Conservation (phyloP, 2,888 invertebrate genomes). For the Himalopsyche tibetana region DNA sequence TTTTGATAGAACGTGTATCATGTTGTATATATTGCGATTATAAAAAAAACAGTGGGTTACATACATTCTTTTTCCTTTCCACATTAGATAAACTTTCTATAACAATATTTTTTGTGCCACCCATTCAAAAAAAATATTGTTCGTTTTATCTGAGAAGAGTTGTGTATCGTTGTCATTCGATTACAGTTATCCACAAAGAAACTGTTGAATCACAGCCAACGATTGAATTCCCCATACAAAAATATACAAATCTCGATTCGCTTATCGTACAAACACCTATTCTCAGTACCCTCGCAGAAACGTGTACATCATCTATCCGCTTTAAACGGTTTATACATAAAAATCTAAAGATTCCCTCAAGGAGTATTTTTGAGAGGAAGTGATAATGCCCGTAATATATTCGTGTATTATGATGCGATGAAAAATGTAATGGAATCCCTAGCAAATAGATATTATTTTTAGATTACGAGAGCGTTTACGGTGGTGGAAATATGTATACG, state of each 20-base stretch:
- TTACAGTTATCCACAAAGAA: conserved; percentile 27
- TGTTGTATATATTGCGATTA: too few species aligned
- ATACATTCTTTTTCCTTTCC: not conserved
- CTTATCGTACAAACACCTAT: conserved; percentile 30
- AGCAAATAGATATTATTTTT: conserved; percentile 46
- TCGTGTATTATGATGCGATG: conserved; percentile 47
- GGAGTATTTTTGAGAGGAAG: conserved; percentile 43
- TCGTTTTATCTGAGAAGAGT: not conserved
- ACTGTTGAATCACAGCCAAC: conserved; percentile 22
- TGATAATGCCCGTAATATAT: conserved; percentile 48
- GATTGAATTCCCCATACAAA: conserved; percentile 11
- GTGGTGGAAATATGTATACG: conserved; percentile 40
- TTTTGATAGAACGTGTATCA: too few species aligned
- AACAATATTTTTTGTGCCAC: not conserved
- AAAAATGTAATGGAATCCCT: conserved; percentile 50
- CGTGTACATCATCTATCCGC: conserved; percentile 20
- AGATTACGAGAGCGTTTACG: conserved; percentile 41
- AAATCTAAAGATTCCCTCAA: conserved; percentile 29
- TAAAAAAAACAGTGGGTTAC: too few species aligned
- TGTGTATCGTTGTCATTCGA: conserved; percentile 22
- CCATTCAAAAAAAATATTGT: too few species aligned
- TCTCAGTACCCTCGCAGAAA: not conserved
- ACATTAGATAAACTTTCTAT: not conserved
- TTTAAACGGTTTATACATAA: conserved; percentile 46
- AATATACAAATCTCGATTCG: conserved; percentile 37